Conservation (phyloP, 1,140 invertebrate genomes). For the Saccostrea cuccullata region DNA sequence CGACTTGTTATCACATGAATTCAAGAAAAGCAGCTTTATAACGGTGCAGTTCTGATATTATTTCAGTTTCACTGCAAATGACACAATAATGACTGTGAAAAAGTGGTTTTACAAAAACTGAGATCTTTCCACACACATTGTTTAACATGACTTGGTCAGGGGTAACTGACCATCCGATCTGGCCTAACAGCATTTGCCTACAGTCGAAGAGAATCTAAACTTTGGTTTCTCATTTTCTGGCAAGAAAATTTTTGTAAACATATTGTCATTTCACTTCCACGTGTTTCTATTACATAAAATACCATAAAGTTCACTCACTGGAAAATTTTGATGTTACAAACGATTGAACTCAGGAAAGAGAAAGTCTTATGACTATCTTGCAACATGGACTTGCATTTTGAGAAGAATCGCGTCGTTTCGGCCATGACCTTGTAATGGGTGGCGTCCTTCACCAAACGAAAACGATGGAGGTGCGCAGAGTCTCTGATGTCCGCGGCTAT, state of each 20-base stretch:
- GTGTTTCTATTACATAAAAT: not conserved
- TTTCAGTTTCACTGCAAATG: no score
- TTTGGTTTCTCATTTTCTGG: not conserved
- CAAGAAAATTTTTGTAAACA: not conserved
- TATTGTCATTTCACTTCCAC: not conserved
- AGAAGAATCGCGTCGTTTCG: slow-evolving; percentile 25
- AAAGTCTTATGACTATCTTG: slow-evolving; percentile 20
- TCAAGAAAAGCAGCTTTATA: no score
- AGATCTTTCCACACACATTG: no score
- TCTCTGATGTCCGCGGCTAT: not conserved
- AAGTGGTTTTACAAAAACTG: no score
- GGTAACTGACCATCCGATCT: not conserved
- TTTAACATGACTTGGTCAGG: no score
- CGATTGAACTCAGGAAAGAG: not conserved
- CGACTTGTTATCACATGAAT: no score
- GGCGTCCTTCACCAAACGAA: slow-evolving; percentile 34
- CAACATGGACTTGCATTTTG: slow-evolving; percentile 9
- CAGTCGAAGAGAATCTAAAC: no score
- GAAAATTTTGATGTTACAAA: not conserved
- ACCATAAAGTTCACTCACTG: not conserved
- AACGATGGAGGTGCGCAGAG: slow-evolving; percentile 2
- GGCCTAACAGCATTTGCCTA: not conserved
- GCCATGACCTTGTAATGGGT: slow-evolving; percentile 34
- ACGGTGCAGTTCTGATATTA: no score
- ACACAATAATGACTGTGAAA: no score